Conservation (phyloP, 2,888 invertebrate species). For the Drosophila cognata region DNA sequence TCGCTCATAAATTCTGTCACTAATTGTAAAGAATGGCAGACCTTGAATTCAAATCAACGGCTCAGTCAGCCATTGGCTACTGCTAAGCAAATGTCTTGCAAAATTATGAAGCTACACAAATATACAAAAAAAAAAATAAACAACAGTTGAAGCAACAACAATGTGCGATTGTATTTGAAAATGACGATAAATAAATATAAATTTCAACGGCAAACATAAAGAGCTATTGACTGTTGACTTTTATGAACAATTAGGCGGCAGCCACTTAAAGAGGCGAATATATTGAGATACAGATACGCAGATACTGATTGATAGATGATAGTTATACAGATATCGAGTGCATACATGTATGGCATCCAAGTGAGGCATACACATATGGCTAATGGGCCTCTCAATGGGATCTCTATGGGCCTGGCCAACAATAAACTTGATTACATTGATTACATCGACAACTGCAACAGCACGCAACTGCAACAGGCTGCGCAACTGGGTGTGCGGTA, state of each 20-base stretch:
- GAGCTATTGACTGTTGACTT: constrained; percentile 80
- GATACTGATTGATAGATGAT: constrained; percentile 44
- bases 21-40: constrained; percentile 78
- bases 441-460: constrained; percentile 68
- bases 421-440: constrained; percentile 76
- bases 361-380: constrained; percentile 62
- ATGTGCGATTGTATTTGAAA: constrained; percentile 57
- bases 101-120: constrained; percentile 75
- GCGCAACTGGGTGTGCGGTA: constrained; percentile 15
- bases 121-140: constrained; percentile 38
- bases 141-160: constrained; percentile 25
- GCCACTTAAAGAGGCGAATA: constrained; percentile 74
- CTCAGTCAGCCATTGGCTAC: constrained; percentile 59
- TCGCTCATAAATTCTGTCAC: constrained; percentile 77
- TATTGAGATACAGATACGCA: constrained; percentile 65
- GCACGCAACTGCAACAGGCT: constrained; percentile 51
- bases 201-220: constrained; percentile 79
- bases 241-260: constrained; percentile 78
- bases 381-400: constrained; percentile 63
- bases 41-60: constrained; percentile 68
- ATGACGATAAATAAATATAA: constrained; percentile 76
- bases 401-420: constrained; percentile 77
- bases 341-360: constrained; percentile 59
- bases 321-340: constrained; percentile 36
- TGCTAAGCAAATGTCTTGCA: constrained; percentile 66